These are phyloP conservation scores for Conus betulinus DNA, from an alignment of 1,140 invertebrate species.

Conservation along the genomic window DNA sequence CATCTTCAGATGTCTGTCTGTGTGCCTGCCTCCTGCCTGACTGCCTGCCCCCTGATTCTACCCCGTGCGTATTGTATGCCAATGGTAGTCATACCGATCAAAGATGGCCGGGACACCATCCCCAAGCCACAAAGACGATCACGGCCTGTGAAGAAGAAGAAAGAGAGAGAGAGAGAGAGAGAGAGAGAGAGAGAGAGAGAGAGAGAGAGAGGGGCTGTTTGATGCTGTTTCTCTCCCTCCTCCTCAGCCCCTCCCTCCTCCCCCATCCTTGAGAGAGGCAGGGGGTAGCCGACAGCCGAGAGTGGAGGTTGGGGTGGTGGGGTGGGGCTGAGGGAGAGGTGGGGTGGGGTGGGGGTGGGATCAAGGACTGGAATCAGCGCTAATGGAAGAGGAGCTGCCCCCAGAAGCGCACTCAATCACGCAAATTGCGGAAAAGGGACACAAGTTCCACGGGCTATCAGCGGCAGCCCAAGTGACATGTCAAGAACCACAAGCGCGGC, in stretches of 20 bases:
- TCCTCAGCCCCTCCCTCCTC: not conserved
- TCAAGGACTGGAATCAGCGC: constrained; percentile 14
- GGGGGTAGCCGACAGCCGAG: not conserved
- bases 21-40: no score
- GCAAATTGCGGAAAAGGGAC: constrained; percentile 28
- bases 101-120: no score
- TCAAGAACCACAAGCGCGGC: constrained; percentile 18
- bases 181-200: no score
- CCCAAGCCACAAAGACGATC: no score
- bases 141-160: no score
- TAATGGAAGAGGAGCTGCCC: constrained; percentile 11
- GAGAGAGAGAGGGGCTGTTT: not conserved
- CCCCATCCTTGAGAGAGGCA: not conserved
- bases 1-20: no score
- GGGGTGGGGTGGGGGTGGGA: not conserved
- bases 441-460: not conserved
- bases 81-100: no score
- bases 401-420: constrained; percentile 12
- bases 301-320: no score
- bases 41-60: no score
- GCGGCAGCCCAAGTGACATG: not conserved
- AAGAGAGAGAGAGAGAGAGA: not conserved
- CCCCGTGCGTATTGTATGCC: no score
- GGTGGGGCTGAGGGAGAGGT: not conserved
- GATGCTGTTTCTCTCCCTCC: not conserved